A percentile compares a stretch with the other conserved stretches of the same genome.
Conservation (phyloP, 1,140 invertebrate species). For the Rhysida immarginata region DNA sequence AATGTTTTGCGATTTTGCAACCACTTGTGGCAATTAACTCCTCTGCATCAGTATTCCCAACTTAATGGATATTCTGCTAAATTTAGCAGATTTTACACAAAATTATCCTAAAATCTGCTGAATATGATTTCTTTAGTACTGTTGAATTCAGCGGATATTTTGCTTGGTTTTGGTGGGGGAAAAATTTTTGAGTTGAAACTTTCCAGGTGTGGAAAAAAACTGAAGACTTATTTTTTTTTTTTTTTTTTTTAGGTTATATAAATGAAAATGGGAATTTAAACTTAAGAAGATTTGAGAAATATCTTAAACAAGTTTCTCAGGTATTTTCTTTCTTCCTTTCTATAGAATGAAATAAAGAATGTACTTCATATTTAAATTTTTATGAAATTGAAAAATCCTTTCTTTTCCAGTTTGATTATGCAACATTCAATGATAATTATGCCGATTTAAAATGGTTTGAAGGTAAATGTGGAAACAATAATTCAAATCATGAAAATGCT, state of each 20-base stretch:
- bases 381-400: conserved; percentile 17
- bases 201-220: neutral
- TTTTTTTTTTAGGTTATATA: conserved; percentile 55
- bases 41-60: too few relatives aligned
- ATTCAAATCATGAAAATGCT: too few relatives aligned
- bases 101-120: too few relatives aligned
- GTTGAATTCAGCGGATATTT: neutral
- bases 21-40: too few relatives aligned
- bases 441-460: conserved; percentile 76
- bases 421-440: conserved; percentile 67
- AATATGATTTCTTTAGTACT: neutral
- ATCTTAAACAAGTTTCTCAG: conserved; percentile 44
- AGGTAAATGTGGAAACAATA: conserved; percentile 36
- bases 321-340: conserved; percentile 37
- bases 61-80: too few relatives aligned
- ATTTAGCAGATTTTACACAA: too few relatives aligned
- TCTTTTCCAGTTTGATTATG: conserved; percentile 58
- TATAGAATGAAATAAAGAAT: neutral
- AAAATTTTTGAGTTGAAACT: neutral
- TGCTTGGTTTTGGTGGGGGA: conserved; percentile 9
- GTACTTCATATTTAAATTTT: conserved; percentile 1
- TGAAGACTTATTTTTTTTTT: neutral
- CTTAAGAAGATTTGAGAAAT: conserved; percentile 68
- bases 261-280: conserved; percentile 79
- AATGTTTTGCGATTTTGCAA: too few relatives aligned